Percentiles rank a stretch among this genome's conserved stretches.
phyloP scores from a whole-genome alignment of 2,888 invertebrate genomes.

The Yponomeuta cagnagella region DNA sequence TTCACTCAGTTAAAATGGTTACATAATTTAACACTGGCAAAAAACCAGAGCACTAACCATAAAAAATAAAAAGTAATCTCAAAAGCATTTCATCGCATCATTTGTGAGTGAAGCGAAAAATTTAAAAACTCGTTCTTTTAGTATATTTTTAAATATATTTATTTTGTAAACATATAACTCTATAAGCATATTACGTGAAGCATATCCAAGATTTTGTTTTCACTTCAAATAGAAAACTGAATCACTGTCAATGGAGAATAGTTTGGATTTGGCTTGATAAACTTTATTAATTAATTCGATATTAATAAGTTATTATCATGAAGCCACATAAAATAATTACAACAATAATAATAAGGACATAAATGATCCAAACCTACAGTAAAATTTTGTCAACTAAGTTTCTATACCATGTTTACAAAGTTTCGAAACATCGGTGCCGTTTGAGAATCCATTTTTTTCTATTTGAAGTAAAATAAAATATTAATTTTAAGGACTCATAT shows the following conservation, averaged over 20 bases:
- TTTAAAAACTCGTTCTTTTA: constrained; percentile 38
- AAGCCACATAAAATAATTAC: too few species aligned
- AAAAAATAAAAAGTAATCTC: constrained; percentile 28
- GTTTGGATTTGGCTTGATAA: too few species aligned
- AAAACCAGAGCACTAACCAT: constrained; percentile 1
- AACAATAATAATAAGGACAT: too few species aligned
- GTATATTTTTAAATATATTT: constrained; percentile 36
- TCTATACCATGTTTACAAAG: background rate
- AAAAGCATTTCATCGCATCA: constrained; percentile 59
- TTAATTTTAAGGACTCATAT: background rate
- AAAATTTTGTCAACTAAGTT: background rate
- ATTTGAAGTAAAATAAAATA: constrained; percentile 9
- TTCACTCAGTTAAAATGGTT: constrained; percentile 16
- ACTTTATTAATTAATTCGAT: too few species aligned
- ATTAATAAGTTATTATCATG: background rate
- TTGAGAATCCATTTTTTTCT: background rate
- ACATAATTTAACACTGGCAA: background rate
- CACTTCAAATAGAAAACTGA: constrained; percentile 4
- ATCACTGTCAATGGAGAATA: background rate
- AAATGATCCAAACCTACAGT: too few species aligned
- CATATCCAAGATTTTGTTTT: constrained; percentile 9
- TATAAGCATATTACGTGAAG: constrained; percentile 45
- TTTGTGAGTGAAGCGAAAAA: constrained; percentile 36
- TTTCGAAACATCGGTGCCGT: too few species aligned
- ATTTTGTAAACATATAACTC: constrained; percentile 39